phyloP scores from a whole-genome alignment of 2,888 invertebrate genomes.

The Temnothorax ravouxi region DNA sequence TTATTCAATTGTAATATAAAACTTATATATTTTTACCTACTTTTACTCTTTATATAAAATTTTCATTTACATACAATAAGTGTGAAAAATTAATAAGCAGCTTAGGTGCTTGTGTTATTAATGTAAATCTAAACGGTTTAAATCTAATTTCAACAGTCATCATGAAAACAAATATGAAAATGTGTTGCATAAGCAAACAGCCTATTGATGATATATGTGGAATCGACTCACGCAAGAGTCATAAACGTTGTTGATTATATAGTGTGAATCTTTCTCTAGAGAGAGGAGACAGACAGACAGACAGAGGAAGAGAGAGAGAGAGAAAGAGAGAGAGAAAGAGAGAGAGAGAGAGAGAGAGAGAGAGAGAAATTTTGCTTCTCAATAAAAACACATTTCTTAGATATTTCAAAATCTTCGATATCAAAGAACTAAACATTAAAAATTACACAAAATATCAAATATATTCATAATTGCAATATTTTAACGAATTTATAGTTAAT shows the following conservation, averaged over 20 bases:
- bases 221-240: slow-evolving; percentile 10
- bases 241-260: slow-evolving; percentile 2
- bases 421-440: not conserved
- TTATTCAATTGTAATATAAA: not conserved
- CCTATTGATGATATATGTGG: not conserved
- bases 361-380: not conserved
- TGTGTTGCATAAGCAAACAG: not conserved
- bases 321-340: no score
- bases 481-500: not conserved
- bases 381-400: not conserved
- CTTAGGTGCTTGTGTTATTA: not conserved
- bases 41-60: not conserved
- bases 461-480: not conserved
- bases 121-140: not conserved
- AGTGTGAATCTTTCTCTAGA: not conserved
- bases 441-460: not conserved
- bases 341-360: not conserved
- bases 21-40: not conserved
- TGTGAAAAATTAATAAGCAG: not conserved
- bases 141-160: not conserved
- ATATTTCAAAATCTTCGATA: not conserved
- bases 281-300: not conserved
- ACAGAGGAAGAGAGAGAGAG: no score
- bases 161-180: not conserved
- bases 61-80: not conserved